phyloP scores from a whole-genome alignment of 2,888 invertebrate species.

The Germaria angustata region DNA sequence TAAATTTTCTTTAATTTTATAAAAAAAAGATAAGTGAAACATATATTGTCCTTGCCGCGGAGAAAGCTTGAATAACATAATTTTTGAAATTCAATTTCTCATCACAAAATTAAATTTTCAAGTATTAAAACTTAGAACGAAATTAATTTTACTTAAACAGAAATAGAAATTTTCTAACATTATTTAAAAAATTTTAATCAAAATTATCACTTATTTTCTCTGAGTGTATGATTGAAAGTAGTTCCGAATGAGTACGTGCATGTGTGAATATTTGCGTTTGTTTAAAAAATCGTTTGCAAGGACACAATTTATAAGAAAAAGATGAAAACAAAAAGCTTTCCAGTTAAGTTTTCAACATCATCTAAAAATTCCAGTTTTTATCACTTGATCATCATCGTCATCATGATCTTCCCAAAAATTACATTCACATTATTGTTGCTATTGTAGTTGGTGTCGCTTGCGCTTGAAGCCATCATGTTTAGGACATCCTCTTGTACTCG shows the following conservation, averaged over 20 bases:
- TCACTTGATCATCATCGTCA: not conserved
- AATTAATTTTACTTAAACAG: too few species aligned
- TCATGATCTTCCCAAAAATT: not conserved
- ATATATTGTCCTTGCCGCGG: too few species aligned
- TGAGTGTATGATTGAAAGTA: not conserved
- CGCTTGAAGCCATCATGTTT: constrained; percentile 18
- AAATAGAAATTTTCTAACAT: too few species aligned
- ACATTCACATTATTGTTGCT: constrained; percentile 7
- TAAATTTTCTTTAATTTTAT: too few species aligned
- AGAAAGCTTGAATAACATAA: too few species aligned
- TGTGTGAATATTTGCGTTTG: not conserved
- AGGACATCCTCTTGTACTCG: constrained; percentile 39
- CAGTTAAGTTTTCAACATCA: not conserved
- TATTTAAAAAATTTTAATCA: too few species aligned
- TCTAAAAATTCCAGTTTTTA: constrained; percentile 29
- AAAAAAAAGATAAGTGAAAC: too few species aligned
- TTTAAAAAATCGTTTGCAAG: constrained; percentile 28
- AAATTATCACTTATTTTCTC: too few species aligned
- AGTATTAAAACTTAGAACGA: too few species aligned
- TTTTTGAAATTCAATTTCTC: too few species aligned
- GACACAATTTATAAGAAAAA: constrained; percentile 24
- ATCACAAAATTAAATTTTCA: too few species aligned
- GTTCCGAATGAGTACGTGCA: not conserved
- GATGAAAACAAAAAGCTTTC: constrained; percentile 20
- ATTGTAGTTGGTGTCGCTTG: not conserved